Evolutionary conservation across 2,113 vertebrate species (phyloP).

Genomic region (Verasper variegatus): DNA sequence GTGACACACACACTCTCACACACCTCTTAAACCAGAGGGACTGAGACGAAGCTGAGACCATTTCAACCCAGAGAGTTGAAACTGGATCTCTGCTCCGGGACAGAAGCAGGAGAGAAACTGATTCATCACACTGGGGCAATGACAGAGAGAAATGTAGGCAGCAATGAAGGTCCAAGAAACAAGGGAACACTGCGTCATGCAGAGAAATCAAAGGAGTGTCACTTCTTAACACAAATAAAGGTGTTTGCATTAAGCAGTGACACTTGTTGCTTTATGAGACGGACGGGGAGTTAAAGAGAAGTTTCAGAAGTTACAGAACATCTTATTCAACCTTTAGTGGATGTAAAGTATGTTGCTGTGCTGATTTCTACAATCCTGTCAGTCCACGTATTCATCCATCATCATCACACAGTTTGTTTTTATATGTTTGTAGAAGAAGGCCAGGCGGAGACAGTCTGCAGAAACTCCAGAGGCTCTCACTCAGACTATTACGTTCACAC

Average conservation of each 20-base stretch:
- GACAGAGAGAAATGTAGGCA: neutral
- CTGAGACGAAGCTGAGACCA: slow-evolving; percentile 23
- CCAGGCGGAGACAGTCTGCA: too few species aligned
- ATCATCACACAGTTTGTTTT: too few species aligned
- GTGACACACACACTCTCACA: slow-evolving; percentile 34
- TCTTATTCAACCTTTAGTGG: neutral
- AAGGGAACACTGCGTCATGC: neutral
- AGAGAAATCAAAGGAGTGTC: too few species aligned
- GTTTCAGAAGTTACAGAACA: too few species aligned
- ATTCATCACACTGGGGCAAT: neutral
- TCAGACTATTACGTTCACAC: too few species aligned
- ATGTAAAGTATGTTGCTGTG: neutral
- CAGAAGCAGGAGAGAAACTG: neutral
- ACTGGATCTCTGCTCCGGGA: slow-evolving; percentile 26
- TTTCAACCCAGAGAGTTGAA: slow-evolving; percentile 28
- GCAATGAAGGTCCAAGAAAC: neutral
- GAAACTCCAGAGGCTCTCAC: too few species aligned
- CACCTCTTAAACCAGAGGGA: slow-evolving; percentile 42
- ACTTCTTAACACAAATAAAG: too few species aligned
- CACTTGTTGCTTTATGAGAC: too few species aligned
- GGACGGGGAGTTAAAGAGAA: too few species aligned
- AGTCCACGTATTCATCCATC: too few species aligned
- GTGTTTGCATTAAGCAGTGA: too few species aligned
- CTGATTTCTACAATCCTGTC: neutral
- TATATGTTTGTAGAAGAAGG: too few species aligned